phyloP scores from a whole-genome alignment of 2,888 invertebrate species.

The Zhuqinia jingwanae region DNA sequence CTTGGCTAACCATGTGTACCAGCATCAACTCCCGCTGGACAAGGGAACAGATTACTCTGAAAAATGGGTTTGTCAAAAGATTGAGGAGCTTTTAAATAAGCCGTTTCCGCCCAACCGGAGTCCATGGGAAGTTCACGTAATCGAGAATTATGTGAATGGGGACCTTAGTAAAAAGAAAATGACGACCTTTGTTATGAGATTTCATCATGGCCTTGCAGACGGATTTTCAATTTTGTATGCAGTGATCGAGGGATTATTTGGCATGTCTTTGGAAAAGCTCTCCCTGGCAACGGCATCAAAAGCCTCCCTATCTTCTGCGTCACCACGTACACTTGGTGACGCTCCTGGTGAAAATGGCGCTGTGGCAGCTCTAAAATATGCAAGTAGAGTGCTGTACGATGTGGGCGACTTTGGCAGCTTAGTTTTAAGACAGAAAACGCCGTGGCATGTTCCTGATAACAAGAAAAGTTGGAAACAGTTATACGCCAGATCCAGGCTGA shows the following conservation, averaged over 20 bases:
- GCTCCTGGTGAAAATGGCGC: no score
- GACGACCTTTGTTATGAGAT: neutral
- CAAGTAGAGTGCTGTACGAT: neutral
- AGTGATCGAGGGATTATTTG: constrained; percentile 42
- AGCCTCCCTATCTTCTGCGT: neutral
- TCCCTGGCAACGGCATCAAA: neutral
- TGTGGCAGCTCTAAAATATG: neutral
- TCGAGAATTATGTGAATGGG: constrained; percentile 47
- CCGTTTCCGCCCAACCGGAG: constrained; percentile 37
- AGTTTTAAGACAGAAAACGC: neutral
- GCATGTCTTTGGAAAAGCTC: neutral
- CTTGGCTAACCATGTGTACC: constrained; percentile 35
- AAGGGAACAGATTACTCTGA: neutral
- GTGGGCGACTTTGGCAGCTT: neutral
- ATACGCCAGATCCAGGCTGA: constrained; percentile 19
- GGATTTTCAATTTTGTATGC: constrained; percentile 50
- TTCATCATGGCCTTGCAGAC: constrained; percentile 54
- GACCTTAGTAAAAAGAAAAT: neutral
- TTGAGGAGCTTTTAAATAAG: constrained; percentile 40
- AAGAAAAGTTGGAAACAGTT: constrained; percentile 32
- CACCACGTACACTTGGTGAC: neutral
- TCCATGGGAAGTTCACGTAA: constrained; percentile 62
- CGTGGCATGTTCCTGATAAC: constrained; percentile 31
- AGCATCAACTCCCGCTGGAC: neutral
- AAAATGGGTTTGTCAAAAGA: constrained; percentile 19